Base-by-base conservation (phyloP, 1,140 invertebrate species). In the Mactra quadrangularis region DNA sequence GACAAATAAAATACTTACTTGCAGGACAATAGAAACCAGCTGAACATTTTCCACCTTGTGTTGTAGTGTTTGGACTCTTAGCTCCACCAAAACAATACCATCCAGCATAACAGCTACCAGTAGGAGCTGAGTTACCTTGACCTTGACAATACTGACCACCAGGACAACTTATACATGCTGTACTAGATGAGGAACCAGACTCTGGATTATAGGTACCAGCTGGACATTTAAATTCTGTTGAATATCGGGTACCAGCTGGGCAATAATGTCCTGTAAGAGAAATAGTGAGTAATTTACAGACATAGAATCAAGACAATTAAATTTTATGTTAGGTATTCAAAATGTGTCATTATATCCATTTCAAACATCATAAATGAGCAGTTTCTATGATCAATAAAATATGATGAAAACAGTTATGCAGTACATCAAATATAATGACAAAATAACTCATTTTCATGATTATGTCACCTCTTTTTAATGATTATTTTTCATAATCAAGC, bases 261-360 rank as follows among this genome's bases (percentile, higher is more conserved):
- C 91, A 92, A 66, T 90, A 92, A 72, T 92, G 88, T 68, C 91
- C 91, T 91, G 35, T 13, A 76, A 31, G 53, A n/a, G n/a, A n/a
- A n/a, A n/a, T n/a, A n/a, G n/a, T n/a, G n/a, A n/a, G n/a, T n/a
- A n/a, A n/a, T n/a, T n/a, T n/a, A n/a, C n/a, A n/a, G n/a, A n/a
- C n/a, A n/a, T n/a, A n/a, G n/a, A n/a, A n/a, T n/a, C n/a, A n/a
- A n/a, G n/a, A n/a, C n/a, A n/a, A n/a, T n/a, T n/a, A n/a, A n/a
- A n/a, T n/a, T n/a, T n/a, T n/a, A n/a, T n/a, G n/a, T n/a, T n/a
- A n/a, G n/a, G n/a, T n/a, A n/a, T n/a, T n/a, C n/a, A n/a, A n/a
- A n/a, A n/a, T n/a, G n/a, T n/a, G n/a, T n/a, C n/a, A n/a, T n/a
- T n/a, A n/a, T n/a, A n/a, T n/a, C n/a, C n/a, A n/a, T n/a, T n/a